Conservation (phyloP, 1,140 invertebrate genomes). For the Aphidius gifuensis region DNA sequence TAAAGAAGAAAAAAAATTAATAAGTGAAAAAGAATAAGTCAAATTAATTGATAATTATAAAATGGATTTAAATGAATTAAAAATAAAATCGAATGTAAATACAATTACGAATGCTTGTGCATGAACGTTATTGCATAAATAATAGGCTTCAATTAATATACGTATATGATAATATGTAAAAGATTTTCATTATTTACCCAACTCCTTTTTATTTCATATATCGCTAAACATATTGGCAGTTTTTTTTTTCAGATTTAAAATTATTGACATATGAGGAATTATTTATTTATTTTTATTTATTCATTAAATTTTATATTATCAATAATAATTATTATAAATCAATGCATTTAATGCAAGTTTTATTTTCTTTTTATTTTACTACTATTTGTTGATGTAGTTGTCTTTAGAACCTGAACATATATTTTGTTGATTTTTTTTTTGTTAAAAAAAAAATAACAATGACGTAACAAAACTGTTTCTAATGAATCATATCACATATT, state of each 20-base stretch:
- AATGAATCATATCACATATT: too few relatives aligned
- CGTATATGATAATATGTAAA: constrained; percentile 24
- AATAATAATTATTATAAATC: not conserved
- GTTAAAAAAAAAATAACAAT: not conserved
- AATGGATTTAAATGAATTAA: constrained; percentile 30
- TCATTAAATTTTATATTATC: not conserved
- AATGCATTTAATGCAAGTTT: not conserved
- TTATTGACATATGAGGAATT: constrained; percentile 1
- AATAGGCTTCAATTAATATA: constrained; percentile 29
- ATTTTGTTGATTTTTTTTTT: not conserved
- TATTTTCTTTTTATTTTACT: not conserved
- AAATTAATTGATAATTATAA: constrained; percentile 12
- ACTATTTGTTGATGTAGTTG: not conserved
- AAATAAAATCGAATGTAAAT: constrained; percentile 36
- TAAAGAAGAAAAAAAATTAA: constrained; percentile 29
- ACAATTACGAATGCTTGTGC: constrained; percentile 38
- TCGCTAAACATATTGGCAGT: not conserved
- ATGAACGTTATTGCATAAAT: constrained; percentile 29
- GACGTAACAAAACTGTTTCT: too few relatives aligned
- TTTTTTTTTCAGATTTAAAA: not conserved
- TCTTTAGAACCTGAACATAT: not conserved
- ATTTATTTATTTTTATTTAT: not conserved
- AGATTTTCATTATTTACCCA: not conserved
- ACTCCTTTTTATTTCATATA: not conserved
- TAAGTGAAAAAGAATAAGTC: constrained; percentile 8